These are phyloP conservation scores for Schlechtendalia chinensis DNA, from an alignment of 1,140 invertebrate genomes.

Conservation along the genomic window DNA sequence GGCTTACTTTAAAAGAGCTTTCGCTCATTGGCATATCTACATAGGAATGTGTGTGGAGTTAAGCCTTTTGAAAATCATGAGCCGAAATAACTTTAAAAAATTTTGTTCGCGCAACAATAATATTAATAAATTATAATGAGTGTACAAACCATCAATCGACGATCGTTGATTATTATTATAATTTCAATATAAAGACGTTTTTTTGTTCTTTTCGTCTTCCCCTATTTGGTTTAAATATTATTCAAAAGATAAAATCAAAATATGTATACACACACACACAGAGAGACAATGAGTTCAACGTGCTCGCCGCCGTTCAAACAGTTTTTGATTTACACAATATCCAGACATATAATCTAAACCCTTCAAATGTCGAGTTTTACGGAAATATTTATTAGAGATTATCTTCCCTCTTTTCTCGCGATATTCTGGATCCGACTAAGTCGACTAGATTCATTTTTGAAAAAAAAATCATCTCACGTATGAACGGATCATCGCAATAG, in stretches of 20 bases:
- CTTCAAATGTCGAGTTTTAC: background rate
- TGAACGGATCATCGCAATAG: background rate
- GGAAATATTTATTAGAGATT: background rate
- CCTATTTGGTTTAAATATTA: background rate
- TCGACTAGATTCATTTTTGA: background rate
- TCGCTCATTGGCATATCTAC: background rate
- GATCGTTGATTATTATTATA: background rate
- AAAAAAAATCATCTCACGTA: slow-evolving; percentile 1
- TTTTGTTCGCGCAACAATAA: background rate
- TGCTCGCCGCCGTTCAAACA: background rate
- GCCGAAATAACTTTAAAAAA: background rate
- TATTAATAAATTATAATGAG: background rate
- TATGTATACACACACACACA: background rate
- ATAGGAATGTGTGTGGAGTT: background rate
- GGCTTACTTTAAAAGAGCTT: background rate
- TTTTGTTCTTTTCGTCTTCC: background rate
- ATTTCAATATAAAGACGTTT: background rate
- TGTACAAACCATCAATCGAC: background rate
- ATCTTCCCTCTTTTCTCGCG: background rate
- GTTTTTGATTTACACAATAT: background rate
- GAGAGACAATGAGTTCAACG: background rate
- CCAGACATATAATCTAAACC: background rate
- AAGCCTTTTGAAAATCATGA: background rate
- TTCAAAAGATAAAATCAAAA: slow-evolving; percentile 8
- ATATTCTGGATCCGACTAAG: background rate